Conservation (phyloP, 53 echinoderm and acorn worm species). For the Actinopyga echinites region DNA sequence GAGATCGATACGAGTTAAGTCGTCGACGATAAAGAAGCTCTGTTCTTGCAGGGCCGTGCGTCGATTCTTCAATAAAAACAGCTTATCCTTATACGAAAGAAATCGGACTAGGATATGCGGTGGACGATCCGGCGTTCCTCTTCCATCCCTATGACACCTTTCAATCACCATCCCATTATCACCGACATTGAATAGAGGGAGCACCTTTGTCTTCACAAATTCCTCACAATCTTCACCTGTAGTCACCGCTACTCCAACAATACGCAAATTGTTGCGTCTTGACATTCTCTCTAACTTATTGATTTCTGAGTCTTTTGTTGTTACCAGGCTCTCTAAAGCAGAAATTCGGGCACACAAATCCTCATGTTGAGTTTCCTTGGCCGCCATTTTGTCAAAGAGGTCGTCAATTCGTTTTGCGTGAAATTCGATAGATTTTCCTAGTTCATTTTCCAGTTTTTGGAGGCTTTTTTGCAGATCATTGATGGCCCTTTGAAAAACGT, state of each 20-base stretch:
- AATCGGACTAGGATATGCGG: background rate
- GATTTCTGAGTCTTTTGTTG: slow-evolving; percentile 5
- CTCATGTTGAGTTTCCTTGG: background rate
- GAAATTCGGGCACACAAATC: background rate
- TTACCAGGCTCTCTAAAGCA: background rate
- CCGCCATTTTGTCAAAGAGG: background rate
- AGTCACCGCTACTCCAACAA: background rate
- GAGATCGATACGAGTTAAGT: background rate
- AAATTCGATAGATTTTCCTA: slow-evolving; percentile 7
- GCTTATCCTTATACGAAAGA: background rate
- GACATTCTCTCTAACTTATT: background rate
- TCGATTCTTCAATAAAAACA: background rate
- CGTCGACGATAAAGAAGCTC: background rate
- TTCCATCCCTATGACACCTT: background rate
- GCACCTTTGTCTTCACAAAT: background rate
- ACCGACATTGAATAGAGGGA: background rate
- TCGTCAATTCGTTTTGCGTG: slow-evolving; percentile 10
- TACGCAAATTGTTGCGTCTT: background rate
- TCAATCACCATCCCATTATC: too few species aligned
- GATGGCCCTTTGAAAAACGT: slow-evolving; percentile 3
- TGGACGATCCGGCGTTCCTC: background rate
- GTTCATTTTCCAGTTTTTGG: background rate
- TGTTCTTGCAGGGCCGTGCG: background rate
- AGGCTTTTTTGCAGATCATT: background rate
- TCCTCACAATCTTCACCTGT: background rate